Conservation (phyloP, 2,888 invertebrate genomes). For the Acronicta psi region DNA sequence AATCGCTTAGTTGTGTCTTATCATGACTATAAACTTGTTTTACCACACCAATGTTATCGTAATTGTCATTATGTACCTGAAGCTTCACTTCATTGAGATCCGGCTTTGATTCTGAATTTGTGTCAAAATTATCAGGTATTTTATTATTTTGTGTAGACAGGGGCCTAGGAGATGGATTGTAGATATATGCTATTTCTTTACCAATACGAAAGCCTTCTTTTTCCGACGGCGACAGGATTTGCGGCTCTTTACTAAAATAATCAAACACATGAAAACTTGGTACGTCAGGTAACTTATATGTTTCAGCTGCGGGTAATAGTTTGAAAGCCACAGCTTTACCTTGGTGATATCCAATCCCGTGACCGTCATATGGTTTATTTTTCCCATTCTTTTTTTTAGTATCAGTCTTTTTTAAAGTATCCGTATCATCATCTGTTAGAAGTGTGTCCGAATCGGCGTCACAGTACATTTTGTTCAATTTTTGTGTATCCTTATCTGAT, state of each 20-base stretch:
- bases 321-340: conserved; percentile 86
- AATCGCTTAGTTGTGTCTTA: conserved; percentile 1
- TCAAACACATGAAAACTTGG: conserved; percentile 78
- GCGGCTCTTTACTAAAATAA: conserved; percentile 83
- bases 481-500: conserved; percentile 88
- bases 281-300: conserved; percentile 70
- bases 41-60: conserved; percentile 8
- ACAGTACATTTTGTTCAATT: conserved; percentile 90
- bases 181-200: conserved; percentile 68
- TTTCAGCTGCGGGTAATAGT: conserved; percentile 75
- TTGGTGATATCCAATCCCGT: conserved; percentile 85
- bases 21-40: conserved; percentile 4
- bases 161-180: conserved; percentile 52
- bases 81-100: conserved; percentile 12
- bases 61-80: background rate
- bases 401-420: conserved; percentile 48
- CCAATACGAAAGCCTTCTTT: conserved; percentile 69
- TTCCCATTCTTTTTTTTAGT: conserved; percentile 70
- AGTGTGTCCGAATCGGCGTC: conserved; percentile 73
- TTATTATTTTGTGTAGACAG: conserved; percentile 37
- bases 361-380: conserved; percentile 83
- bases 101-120: conserved; percentile 9
- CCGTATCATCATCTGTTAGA: conserved; percentile 60
- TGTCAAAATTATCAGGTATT: conserved; percentile 21
- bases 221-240: conserved; percentile 75